A percentile compares a stretch with the other conserved stretches of the same genome.
These are phyloP conservation scores for Geococcyx californianus DNA, from an alignment of 2,113 vertebrate genomes.

Conservation along the genomic window DNA sequence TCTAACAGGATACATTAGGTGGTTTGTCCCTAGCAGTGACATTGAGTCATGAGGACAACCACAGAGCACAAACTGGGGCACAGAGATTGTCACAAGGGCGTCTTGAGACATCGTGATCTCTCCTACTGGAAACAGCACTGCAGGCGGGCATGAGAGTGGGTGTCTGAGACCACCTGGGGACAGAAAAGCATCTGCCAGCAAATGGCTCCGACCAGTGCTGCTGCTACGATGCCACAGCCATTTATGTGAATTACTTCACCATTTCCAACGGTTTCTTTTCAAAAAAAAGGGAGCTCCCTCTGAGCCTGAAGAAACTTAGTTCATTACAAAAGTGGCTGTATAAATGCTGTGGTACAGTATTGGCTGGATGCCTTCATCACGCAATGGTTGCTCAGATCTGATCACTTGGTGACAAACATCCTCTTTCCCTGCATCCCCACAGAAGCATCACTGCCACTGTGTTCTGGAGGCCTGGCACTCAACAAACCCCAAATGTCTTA, in stretches of 20 bases:
- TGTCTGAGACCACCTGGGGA: not conserved
- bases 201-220: not conserved
- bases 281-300: not conserved
- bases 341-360: not conserved
- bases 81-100: not conserved
- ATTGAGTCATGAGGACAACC: not conserved
- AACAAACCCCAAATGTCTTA: not conserved
- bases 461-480: not conserved
- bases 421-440: not conserved
- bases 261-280: not conserved
- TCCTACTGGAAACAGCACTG: not conserved
- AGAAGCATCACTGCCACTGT: not conserved
- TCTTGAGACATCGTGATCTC: not conserved
- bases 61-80: not conserved
- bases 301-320: not conserved
- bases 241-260: not conserved
- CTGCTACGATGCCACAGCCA: not conserved
- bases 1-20: not conserved
- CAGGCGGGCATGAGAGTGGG: not conserved
- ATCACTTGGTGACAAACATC: not conserved
- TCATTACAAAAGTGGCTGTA: not conserved
- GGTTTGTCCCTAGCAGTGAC: not conserved
- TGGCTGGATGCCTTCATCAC: not conserved
- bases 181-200: slow-evolving; percentile 1
- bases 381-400: not conserved